Evolutionary conservation across 2,113 vertebrate species (phyloP), one percentile per base, ranked within the genome.

Genomic region (Heterocephalus glaber): DNA sequence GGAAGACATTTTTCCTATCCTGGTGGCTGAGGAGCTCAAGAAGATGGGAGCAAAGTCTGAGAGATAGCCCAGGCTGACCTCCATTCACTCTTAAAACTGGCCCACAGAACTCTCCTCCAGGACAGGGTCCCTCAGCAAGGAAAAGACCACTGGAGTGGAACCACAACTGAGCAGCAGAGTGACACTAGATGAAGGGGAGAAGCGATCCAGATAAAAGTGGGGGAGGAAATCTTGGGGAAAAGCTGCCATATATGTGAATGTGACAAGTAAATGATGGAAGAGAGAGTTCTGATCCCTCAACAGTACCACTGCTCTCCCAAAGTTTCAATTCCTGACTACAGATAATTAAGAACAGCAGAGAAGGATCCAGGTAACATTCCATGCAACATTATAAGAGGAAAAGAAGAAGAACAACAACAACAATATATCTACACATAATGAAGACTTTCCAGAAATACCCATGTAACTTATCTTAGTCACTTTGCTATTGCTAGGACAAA

Each of bases 401-500:
- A 66, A 6, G 5, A 20, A 33, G 13, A 24, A 58, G 7, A 1
- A 65, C 41, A 38, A 60, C 1, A 2, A 30, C 35, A 30, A 26
- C 3, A 22, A 65, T 35, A 22, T 68, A 52, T 26, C 74, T 17
- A 11, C 38, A 33, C 58, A 65, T n/a, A 72, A 95, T 4, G 5
- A 82, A 79, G 58, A 44, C 49, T 63, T 7, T 41, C 49, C 92
- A 81, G 35, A 92, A 90, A 92, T 13, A 70, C 30, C 74, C 76
- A 10, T 9, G 33, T 17, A 86, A 68, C 83, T 86, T 35, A 3
- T 19, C 20, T 16, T 76, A 47, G 72, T 76, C 76, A 79, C 16
- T 79, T 79, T 52, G 44, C 76, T 77, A 6, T 54, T 35, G 17
- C 28, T 52, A 17, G 33, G 30, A 79, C 49, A 52, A 52, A 79